phyloP scores from a whole-genome alignment of 2,113 vertebrate genomes.

The Vanacampus margaritifer region DNA sequence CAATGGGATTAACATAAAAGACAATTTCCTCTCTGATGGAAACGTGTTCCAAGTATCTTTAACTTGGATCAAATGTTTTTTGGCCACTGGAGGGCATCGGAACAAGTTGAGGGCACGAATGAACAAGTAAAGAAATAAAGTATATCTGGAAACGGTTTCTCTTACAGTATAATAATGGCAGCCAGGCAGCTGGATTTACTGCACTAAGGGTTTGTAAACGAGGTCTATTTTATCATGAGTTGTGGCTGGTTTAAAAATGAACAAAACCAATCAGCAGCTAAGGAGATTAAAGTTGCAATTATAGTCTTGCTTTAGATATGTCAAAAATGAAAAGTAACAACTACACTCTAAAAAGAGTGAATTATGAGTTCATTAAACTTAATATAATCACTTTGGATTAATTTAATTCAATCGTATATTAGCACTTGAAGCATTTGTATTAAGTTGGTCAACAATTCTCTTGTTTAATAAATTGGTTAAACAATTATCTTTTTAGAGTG shows the following conservation, averaged over 20 bases:
- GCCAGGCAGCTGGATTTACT: not conserved
- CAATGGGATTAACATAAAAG: constrained; percentile 2
- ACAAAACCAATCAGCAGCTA: not conserved
- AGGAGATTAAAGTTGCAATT: not conserved
- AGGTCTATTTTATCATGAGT: not conserved
- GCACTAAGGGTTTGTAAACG: not conserved
- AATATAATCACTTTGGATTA: too few relatives aligned
- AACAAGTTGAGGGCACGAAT: not conserved
- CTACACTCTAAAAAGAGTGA: too few relatives aligned
- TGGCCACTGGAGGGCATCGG: not conserved
- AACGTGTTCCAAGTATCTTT: constrained; percentile 3
- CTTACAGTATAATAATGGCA: not conserved
- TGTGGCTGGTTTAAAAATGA: not conserved
- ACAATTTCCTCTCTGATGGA: constrained; percentile 5
- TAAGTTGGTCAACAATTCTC: too few relatives aligned
- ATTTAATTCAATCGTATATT: too few relatives aligned
- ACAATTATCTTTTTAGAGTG: too few relatives aligned
- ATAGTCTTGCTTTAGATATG: not conserved
- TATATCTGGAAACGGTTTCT: not conserved
- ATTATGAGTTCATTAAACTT: too few relatives aligned
- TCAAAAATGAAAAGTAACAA: not conserved
- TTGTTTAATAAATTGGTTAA: too few relatives aligned
- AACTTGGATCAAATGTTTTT: not conserved
- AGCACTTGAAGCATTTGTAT: too few relatives aligned
- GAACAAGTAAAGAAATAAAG: not conserved